A percentile compares a stretch with the other conserved stretches of the same genome.
phyloP scores from a whole-genome alignment of 2,888 invertebrate genomes.

The Bellardia pandia region DNA sequence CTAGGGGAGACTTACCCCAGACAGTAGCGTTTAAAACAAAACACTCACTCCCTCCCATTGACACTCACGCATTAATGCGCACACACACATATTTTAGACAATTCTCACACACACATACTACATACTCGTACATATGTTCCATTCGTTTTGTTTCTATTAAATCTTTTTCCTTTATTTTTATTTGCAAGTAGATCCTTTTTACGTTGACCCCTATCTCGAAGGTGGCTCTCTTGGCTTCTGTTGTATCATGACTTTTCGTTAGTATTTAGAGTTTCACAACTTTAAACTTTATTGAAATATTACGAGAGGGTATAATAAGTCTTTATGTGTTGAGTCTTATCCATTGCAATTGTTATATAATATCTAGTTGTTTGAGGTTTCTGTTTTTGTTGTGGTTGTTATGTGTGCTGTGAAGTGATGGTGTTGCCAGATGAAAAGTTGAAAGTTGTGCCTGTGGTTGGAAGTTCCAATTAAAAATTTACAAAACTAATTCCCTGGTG shows the following conservation, averaged over 20 bases:
- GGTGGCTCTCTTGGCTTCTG: neutral
- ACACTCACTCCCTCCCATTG: neutral
- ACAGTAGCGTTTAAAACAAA: conserved; percentile 35
- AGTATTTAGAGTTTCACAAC: neutral
- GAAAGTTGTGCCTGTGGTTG: too few species aligned
- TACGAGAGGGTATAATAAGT: neutral
- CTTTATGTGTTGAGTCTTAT: neutral
- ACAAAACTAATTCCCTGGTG: too few species aligned
- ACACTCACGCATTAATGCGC: conserved; percentile 8
- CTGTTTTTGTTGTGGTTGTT: neutral
- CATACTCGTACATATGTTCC: neutral
- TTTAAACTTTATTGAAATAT: conserved; percentile 33
- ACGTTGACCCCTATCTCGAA: conserved; percentile 34
- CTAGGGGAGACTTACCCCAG: conserved; percentile 62
- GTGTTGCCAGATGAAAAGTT: neutral
- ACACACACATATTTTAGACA: neutral
- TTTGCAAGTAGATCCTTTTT: conserved; percentile 51
- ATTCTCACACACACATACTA: neutral
- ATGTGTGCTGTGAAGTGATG: neutral
- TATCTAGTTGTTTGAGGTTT: neutral
- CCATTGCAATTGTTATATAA: neutral
- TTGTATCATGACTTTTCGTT: conserved; percentile 7
- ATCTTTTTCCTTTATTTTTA: conserved; percentile 4
- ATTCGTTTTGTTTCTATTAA: conserved; percentile 21
- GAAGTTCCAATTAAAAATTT: too few species aligned